Conservation (phyloP, 2,888 invertebrate species). For the Aphodius granarius region DNA sequence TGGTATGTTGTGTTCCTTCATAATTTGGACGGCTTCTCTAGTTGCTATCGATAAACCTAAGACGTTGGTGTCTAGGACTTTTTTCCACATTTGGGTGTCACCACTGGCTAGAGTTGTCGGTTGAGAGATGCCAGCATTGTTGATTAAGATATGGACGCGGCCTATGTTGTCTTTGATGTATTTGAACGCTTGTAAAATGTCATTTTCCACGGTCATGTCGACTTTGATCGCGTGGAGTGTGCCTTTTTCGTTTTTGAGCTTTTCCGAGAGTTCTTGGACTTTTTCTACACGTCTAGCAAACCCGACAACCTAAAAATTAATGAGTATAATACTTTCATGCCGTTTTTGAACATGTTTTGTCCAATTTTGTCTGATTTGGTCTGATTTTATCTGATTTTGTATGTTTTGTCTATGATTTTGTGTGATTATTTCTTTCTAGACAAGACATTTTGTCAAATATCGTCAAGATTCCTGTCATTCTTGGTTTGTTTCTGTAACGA, state of each 20-base stretch:
- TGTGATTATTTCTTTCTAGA: too few species aligned
- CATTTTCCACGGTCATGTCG: slow-evolving; percentile 36
- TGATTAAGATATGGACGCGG: slow-evolving; percentile 35
- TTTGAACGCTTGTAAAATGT: slow-evolving; percentile 35
- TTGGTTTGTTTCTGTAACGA: too few species aligned
- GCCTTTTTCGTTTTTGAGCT: slow-evolving; percentile 25
- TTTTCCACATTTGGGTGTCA: slow-evolving; percentile 34
- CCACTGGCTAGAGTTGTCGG: slow-evolving; percentile 34
- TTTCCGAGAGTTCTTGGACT: slow-evolving; percentile 32
- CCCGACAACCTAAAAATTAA: slow-evolving; percentile 37
- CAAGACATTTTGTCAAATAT: too few species aligned
- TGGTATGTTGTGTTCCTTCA: slow-evolving; percentile 34
- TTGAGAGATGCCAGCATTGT: slow-evolving; percentile 38
- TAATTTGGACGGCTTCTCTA: slow-evolving; percentile 37
- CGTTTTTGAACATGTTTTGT: too few species aligned
- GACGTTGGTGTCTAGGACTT: slow-evolving; percentile 38
- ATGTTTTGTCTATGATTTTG: too few species aligned
- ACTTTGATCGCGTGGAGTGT: slow-evolving; percentile 32
- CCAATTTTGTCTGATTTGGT: too few species aligned
- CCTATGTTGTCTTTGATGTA: slow-evolving; percentile 35
- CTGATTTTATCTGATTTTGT: too few species aligned
- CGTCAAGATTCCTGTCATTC: too few species aligned
- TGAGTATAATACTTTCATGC: too few species aligned
- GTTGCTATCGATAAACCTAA: slow-evolving; percentile 38
- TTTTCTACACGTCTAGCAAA: slow-evolving; percentile 38